These are phyloP conservation scores for Myotis davidii DNA, from an alignment of 2,113 vertebrate genomes.

Conservation along the genomic window DNA sequence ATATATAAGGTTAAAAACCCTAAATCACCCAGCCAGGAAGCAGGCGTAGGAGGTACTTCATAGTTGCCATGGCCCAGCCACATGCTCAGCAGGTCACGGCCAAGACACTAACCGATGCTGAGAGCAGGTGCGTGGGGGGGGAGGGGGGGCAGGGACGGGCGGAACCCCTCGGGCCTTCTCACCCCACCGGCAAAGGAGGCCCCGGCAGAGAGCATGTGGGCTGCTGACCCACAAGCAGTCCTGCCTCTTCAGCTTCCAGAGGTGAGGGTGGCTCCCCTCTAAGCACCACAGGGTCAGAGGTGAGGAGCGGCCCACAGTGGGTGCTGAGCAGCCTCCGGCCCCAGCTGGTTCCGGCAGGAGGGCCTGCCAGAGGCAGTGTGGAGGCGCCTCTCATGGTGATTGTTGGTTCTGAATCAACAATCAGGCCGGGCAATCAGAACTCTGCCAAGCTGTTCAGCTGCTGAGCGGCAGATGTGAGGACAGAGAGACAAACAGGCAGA, in stretches of 20 bases:
- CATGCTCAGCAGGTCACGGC: constrained; percentile 30
- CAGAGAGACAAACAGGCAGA: not conserved
- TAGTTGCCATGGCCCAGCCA: constrained; percentile 35
- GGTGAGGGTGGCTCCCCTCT: not conserved
- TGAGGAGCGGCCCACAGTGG: not conserved
- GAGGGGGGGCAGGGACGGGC: no score
- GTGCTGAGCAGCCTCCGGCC: not conserved
- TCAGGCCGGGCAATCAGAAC: not conserved
- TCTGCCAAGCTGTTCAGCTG: not conserved
- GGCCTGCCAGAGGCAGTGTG: not conserved
- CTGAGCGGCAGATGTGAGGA: not conserved
- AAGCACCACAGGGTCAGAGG: not conserved
- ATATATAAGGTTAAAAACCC: constrained; percentile 77
- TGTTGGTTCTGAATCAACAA: not conserved
- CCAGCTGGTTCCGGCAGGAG: not conserved
- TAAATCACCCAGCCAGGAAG: constrained; percentile 70
- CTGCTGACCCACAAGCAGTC: not conserved
- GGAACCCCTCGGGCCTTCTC: not conserved
- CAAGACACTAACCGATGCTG: not conserved
- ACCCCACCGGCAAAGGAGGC: not conserved
- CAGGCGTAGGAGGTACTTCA: constrained; percentile 50
- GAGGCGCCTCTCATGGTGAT: not conserved
- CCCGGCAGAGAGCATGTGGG: not conserved
- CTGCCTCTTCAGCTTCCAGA: constrained; percentile 2
- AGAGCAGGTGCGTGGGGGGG: no score